Evolutionary conservation across 1,140 invertebrate species (phyloP), one percentile per base, ranked within the genome.

Genomic region (Artemia franciscana): DNA sequence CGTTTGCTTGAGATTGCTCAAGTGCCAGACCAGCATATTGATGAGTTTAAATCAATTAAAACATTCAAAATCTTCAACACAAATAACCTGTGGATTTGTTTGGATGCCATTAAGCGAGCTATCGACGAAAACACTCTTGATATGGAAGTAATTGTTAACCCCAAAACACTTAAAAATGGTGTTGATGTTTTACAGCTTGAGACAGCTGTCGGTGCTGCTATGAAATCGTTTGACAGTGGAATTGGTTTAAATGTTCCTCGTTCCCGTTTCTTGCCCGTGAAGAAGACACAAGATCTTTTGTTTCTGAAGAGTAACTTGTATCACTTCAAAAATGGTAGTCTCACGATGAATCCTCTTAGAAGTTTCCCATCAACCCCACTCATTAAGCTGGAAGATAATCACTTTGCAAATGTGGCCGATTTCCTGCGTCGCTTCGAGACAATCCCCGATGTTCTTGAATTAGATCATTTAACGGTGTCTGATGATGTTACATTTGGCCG

Each of bases 21-120:
- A 80, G 96, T 99, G 2, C 94, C 96, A 0, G 91, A 89, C 70
- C 91, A 98, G 68, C 88, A 96, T 71, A 82, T 93, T 2, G 93
- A 98, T 73, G 94, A 97, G 70, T 98, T 98, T 70, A 98, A 98
- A 78, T 96, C 91, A 24, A 86, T 98, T 5, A 93, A 90, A 71
- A 96, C 90, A 65, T 98, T 98, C 73, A 95, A 95, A 76, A 98
- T 96, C 72, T 99, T 99, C 78, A 99, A 99, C 72, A 99, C 96
- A 0, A 99, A 99, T 72, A 99, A 98, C 71, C 75, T 99, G 61
- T 99, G 96, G 96, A 86, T 91, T 5, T 95, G 87, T 71, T 73
- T 98, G 3, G 77, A 82, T 67, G 91, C 91, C 0, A 91, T 98
- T 58, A 82, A 92, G 67, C 78, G 87, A 66, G 81, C 94, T 5